Conservation (phyloP, 1,140 invertebrate species). For the Aricia agestis region DNA sequence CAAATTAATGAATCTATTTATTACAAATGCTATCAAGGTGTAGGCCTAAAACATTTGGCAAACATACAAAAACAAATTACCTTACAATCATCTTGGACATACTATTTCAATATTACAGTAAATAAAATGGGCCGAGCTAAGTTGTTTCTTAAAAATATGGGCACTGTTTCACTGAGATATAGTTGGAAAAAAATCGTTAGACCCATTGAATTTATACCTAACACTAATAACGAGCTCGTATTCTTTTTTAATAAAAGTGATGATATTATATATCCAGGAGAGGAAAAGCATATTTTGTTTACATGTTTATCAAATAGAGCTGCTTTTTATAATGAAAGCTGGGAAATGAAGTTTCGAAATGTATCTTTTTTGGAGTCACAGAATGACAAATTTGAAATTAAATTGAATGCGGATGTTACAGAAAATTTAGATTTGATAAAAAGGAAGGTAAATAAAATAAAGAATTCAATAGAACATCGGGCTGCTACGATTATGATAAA, state of each 20-base stretch:
- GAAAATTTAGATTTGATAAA: conserved; percentile 42
- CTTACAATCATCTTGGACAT: conserved; percentile 50
- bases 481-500: conserved; percentile 37
- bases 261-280: conserved; percentile 56
- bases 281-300: conserved; percentile 48
- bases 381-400: conserved; percentile 40
- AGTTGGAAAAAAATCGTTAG: conserved; percentile 61
- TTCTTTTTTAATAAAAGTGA: conserved; percentile 70
- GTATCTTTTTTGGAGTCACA: conserved; percentile 49
- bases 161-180: conserved; percentile 55
- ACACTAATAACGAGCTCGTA: conserved; percentile 48
- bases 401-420: conserved; percentile 48
- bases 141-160: conserved; percentile 57
- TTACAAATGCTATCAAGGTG: conserved; percentile 33
- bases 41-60: conserved; percentile 33
- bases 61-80: conserved; percentile 48
- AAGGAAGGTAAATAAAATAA: conserved; percentile 38
- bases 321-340: conserved; percentile 51
- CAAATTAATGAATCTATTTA: conserved; percentile 60
- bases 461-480: conserved; percentile 42
- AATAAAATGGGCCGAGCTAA: conserved; percentile 50
- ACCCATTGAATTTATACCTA: conserved; percentile 46
- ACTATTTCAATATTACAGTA: conserved; percentile 60
- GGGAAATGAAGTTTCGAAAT: conserved; percentile 54
- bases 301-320: conserved; percentile 52